Evolutionary conservation across 2,113 vertebrate species (phyloP), one percentile per base, ranked within the genome.

Genomic region (Paedocypris sp.): DNA sequence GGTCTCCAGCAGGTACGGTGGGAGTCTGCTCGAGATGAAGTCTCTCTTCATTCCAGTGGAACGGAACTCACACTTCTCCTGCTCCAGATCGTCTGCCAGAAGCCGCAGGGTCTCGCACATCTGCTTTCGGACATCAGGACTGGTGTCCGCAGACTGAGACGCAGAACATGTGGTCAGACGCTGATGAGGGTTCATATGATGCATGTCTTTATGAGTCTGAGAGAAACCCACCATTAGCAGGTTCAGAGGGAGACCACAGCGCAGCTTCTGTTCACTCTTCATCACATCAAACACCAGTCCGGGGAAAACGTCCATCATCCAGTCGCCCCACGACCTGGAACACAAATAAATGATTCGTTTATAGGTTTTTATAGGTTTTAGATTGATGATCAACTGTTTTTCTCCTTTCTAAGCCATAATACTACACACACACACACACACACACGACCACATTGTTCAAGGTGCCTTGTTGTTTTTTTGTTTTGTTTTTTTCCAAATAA

Each of bases 261-360:
- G 75, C 18, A 94, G 60, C 0, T 2, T 45, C 33, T 85, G 2
- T 0, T 92, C 81, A 16, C 81, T 85, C 61, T 83, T 87, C 43
- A 89, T 84, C 2, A 74, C 35, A n/a, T 89, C 88, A 64, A 82
- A 85, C 51, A 96, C 77, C 4, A 93, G 73, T 43, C 85, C 82
- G 3, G 91, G 88, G 60, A 95, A 71, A 35, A 80, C 33, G 60
- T 95, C 92, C 73, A 92, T 49, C 58, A 97, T 76, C 59, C 89
- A 83, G 71, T 94, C 91, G 66, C 83, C 89, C 92, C 91, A 94
- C 0, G 90, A 91, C 77, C 91, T 95, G 70, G n/a, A 71, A 39
- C 4, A 33, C 15, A 39, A 33, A n/a, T n/a, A n/a, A n/a, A n/a
- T n/a, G n/a, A n/a, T n/a, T n/a, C n/a, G n/a, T n/a, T n/a, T n/a